Evolutionary conservation across 2,888 invertebrate genomes (phyloP), one percentile per base, ranked within the genome.

Genomic region (Perizoma flavofasciatum): DNA sequence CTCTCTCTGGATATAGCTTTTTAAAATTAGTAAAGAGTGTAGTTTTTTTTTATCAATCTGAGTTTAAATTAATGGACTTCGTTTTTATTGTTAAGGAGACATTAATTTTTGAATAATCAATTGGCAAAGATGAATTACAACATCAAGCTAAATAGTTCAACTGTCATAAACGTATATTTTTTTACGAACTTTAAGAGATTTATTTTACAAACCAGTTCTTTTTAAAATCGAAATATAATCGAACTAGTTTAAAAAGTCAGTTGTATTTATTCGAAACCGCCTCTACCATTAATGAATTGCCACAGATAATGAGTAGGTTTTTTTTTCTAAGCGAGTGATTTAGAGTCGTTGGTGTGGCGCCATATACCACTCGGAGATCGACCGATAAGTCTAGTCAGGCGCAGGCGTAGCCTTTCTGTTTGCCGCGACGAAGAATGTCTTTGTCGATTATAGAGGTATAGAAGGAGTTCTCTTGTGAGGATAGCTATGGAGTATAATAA

Each of bases 271-370:
- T 65, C 37, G 35, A 34, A 41, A 44, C 59, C 62, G 55, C 50
- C 46, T 40, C 57, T 52, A 46, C 54, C 48, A 63, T 70, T 75
- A 74, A 74, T 74, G 61, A 72, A 75, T 72, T 65, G 68, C 64
- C 56, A 41, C 48, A 71, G 71, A 78, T 78, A 78, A 76, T 73
- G 64, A 70, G 66, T 66, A 44, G 59, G 71, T n/a, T 61, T 78
- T 81, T 75, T 81, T 74, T 76, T 79, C 70, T 74, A 74, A 76
- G 69, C 72, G 65, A 65, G 78, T 82, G 81, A 82, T 84, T 85
- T 82, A 83, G 75, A 73, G 78, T 73, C 70, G 75, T 70, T 73
- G 71, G 66, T 69, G 60, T 75, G 85, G 83, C 86, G 85, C 85
- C 83, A 83, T 82, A 79, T 79, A 56, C 63, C 65, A 63, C 75